These are phyloP conservation scores for Piprites chloris DNA, from an alignment of 2,113 vertebrate species.

Conservation along the genomic window DNA sequence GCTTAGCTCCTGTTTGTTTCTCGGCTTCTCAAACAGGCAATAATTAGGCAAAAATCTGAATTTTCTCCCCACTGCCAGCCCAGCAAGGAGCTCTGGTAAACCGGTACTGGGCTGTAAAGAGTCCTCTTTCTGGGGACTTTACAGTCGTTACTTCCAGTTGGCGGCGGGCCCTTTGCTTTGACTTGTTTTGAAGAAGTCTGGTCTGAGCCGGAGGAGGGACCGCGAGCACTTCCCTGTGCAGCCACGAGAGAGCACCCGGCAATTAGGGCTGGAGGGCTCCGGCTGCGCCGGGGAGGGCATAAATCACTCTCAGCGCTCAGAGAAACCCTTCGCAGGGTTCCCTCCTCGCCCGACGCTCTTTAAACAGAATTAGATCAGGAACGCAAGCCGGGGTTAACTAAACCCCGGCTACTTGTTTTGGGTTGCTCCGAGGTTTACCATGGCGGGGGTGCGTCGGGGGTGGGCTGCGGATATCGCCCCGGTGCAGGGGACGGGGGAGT, in stretches of 20 bases:
- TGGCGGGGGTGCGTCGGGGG: accelerated
- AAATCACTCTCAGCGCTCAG: background rate
- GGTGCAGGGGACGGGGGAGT: background rate
- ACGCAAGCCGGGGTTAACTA: background rate
- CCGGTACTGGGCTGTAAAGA: background rate
- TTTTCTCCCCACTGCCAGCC: background rate
- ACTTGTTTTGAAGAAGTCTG: background rate
- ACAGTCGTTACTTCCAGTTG: background rate
- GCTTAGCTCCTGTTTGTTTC: background rate
- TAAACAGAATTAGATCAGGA: background rate
- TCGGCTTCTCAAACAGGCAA: background rate
- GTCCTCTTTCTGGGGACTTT: background rate
- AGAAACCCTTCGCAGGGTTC: background rate
- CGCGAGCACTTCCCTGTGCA: slow-evolving; percentile 65
- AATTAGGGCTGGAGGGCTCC: slow-evolving; percentile 55
- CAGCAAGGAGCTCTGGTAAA: background rate
- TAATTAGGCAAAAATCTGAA: background rate
- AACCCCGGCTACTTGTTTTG: background rate
- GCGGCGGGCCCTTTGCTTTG: background rate
- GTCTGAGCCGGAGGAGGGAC: background rate
- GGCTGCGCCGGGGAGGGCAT: background rate
- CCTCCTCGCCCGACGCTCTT: background rate
- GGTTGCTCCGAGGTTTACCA: background rate
- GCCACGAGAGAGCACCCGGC: slow-evolving; percentile 80
- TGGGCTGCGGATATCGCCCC: background rate